phyloP scores from a whole-genome alignment of 2,797 vertebrate species.

The Alexandromys oeconomus region DNA sequence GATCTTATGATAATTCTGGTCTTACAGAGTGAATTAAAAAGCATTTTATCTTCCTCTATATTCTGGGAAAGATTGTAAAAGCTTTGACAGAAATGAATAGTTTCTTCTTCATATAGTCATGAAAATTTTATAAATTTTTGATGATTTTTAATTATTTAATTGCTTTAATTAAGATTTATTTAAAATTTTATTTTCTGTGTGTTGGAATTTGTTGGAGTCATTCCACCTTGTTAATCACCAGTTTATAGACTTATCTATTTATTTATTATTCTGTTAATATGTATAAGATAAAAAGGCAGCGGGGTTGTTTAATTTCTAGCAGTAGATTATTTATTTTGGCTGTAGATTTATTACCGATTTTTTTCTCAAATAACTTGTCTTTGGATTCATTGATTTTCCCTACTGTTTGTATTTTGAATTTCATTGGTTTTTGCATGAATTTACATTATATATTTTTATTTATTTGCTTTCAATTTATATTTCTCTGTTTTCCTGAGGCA shows the following conservation, averaged over 20 bases:
- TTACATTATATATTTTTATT: background rate
- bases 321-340: background rate
- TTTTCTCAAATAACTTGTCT: background rate
- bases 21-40: background rate
- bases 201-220: background rate
- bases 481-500: background rate
- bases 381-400: background rate
- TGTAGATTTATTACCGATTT: background rate
- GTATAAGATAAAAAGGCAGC: background rate
- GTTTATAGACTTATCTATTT: background rate
- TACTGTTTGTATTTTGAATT: background rate
- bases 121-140: background rate
- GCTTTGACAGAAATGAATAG: background rate
- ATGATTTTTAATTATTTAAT: background rate
- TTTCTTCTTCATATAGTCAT: background rate
- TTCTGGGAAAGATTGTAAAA: background rate
- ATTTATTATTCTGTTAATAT: background rate
- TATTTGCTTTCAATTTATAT: slow-evolving; percentile 10
- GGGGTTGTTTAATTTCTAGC: background rate
- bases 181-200: background rate
- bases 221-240: background rate
- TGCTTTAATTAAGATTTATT: background rate
- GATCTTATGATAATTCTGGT: background rate
- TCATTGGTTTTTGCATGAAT: slow-evolving; percentile 1
- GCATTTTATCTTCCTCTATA: background rate